Base-by-base conservation (phyloP, 2,797 vertebrate species). In the Schizopygopsis malacanthus region DNA sequence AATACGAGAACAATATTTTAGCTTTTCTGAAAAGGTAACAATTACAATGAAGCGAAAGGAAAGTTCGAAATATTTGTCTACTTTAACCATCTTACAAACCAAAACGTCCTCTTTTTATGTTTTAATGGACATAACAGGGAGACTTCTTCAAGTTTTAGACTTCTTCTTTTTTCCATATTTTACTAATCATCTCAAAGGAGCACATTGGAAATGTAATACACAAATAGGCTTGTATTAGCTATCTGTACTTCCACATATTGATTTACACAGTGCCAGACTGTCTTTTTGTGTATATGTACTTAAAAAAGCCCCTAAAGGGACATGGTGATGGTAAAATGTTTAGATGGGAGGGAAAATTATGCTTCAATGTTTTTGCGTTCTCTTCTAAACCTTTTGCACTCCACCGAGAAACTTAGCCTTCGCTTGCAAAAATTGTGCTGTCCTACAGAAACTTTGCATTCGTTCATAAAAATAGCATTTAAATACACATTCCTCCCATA, bases 171-270 rank as follows among this genome's bases (percentile, higher is more conserved):
- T 56, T 5, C 22, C 1, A 4, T 25, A 41, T n/a, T 78, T 41
- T n/a, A 41, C 37, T n/a, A 78, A 78, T 59, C 15, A 33, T 41
- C 41, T 61, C 3, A 28, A 33, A 28, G 1, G 25, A 63, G 16
- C n/a, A 28, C 39, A 45, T 41, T 47, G n/a, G 56, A 79, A 63
- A 79, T 63, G 0, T 20, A 79, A 63, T 61, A 43, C 39, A 45
- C 43, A 41, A 41, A 77, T 61, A 78, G 1, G 20, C 7, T n/a
- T 43, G 15, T 12, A 45, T 6, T 63, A 45, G 13, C 56, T 20
- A 63, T 79, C 9, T 28, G n/a, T 28, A 33, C 2, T 79, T 79
- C n/a, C 41, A 79, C 41, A 79, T 79, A 65, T 79, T 65, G 77
- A 65, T 79, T 47, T 79, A 65, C 59, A 63, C 37, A 25, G 18